Percentiles rank a stretch among this genome's conserved stretches.
phyloP scores from a whole-genome alignment of 2,113 vertebrate species.

The Melanerpes formicivorus region DNA sequence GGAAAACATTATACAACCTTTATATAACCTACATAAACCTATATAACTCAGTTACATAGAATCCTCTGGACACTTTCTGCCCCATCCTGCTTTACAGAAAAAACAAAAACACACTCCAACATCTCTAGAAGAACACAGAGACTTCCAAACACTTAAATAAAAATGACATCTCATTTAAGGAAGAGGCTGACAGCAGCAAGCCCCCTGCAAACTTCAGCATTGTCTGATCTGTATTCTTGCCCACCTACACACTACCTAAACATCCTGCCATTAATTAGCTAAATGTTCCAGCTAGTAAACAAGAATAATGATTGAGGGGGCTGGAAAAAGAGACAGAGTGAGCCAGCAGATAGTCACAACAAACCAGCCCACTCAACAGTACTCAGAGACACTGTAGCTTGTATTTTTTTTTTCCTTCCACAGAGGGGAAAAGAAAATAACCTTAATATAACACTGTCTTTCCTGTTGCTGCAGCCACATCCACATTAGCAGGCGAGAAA shows the following conservation, averaged over 20 bases:
- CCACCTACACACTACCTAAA: constrained; percentile 81
- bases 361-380: constrained; percentile 69
- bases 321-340: constrained; percentile 70
- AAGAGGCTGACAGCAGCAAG: constrained; percentile 58
- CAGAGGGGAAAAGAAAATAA: constrained; percentile 55
- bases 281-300: constrained; percentile 77
- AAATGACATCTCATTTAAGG: constrained; percentile 43
- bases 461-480: constrained; percentile 54
- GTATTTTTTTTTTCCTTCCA: constrained; percentile 50
- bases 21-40: background rate
- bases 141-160: constrained; percentile 38
- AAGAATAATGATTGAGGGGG: constrained; percentile 73
- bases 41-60: background rate
- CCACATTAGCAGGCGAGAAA: constrained; percentile 90
- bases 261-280: constrained; percentile 86
- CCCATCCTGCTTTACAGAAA: constrained; percentile 33
- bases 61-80: constrained; percentile 19
- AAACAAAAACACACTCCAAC: background rate
- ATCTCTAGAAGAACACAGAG: constrained; percentile 11
- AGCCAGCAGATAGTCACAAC: constrained; percentile 74
- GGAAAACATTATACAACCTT: background rate
- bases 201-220: constrained; percentile 66
- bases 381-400: constrained; percentile 21
- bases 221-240: constrained; percentile 74
- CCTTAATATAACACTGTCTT: constrained; percentile 67